These are phyloP conservation scores for Hemicrepidius hirtus DNA, from an alignment of 2,888 invertebrate species.

Conservation along the genomic window DNA sequence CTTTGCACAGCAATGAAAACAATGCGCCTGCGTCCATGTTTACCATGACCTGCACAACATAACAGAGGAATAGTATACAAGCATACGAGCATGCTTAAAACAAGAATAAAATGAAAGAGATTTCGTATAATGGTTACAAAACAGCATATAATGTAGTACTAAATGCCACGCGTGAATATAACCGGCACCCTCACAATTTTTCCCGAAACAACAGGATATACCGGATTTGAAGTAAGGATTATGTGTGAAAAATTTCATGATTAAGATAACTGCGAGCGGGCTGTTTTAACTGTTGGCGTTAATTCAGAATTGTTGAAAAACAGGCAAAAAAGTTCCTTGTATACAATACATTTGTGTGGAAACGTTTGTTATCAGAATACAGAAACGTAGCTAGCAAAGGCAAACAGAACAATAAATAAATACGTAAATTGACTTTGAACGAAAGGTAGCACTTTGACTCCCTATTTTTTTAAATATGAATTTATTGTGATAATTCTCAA, in stretches of 20 bases:
- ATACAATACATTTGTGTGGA: no score
- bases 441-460: no score
- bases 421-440: no score
- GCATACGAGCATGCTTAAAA: slow-evolving; percentile 43
- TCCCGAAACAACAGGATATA: neutral
- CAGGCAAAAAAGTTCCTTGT: no score
- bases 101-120: slow-evolving; percentile 46
- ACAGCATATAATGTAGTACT: neutral
- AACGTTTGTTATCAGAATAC: no score
- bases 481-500: no score
- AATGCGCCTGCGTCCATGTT: slow-evolving; percentile 58
- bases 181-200: neutral
- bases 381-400: no score
- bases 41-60: slow-evolving; percentile 63
- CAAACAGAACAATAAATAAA: no score
- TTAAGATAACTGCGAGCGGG: slow-evolving; percentile 34
- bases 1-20: slow-evolving; percentile 51
- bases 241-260: slow-evolving; percentile 22
- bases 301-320: slow-evolving; percentile 12
- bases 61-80: slow-evolving; percentile 46
- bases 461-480: no score
- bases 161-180: neutral
- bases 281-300: slow-evolving; percentile 30
- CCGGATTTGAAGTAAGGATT: slow-evolving; percentile 17
- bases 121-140: slow-evolving; percentile 36